These are phyloP conservation scores for Nesidiocoris tenuis DNA, from an alignment of 2,888 invertebrate species.

Conservation along the genomic window DNA sequence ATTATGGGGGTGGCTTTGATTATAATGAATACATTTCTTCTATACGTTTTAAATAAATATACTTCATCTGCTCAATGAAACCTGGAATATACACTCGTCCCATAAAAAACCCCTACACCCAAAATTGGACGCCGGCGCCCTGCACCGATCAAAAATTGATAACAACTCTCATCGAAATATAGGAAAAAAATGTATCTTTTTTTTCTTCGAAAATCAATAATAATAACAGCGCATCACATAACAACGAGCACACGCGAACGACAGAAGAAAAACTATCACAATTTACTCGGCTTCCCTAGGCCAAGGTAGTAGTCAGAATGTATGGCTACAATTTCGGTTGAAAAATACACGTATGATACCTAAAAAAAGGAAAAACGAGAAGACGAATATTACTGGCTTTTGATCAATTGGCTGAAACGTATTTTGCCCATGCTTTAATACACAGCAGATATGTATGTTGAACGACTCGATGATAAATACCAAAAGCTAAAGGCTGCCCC, in stretches of 20 bases:
- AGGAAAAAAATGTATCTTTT: neutral
- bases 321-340: too few relatives aligned
- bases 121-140: slow-evolving; percentile 9
- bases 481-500: neutral
- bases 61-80: slow-evolving; percentile 45
- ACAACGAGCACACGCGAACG: neutral
- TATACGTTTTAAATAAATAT: too few relatives aligned
- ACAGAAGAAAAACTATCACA: slow-evolving; percentile 17
- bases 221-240: neutral
- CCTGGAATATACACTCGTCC: slow-evolving; percentile 9
- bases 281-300: slow-evolving; percentile 14
- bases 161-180: slow-evolving; percentile 1
- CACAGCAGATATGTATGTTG: neutral
- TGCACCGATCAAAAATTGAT: slow-evolving; percentile 1
- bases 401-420: too few relatives aligned
- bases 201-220: neutral
- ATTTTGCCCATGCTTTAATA: too few relatives aligned
- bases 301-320: neutral
- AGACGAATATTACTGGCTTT: neutral
- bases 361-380: too few relatives aligned
- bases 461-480: neutral
- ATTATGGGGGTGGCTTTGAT: too few relatives aligned
- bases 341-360: too few relatives aligned
- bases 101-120: slow-evolving; percentile 29
- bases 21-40: too few relatives aligned